These are phyloP conservation scores for Decapterus maruadsi DNA, from an alignment of 2,797 vertebrate species.

Conservation along the genomic window DNA sequence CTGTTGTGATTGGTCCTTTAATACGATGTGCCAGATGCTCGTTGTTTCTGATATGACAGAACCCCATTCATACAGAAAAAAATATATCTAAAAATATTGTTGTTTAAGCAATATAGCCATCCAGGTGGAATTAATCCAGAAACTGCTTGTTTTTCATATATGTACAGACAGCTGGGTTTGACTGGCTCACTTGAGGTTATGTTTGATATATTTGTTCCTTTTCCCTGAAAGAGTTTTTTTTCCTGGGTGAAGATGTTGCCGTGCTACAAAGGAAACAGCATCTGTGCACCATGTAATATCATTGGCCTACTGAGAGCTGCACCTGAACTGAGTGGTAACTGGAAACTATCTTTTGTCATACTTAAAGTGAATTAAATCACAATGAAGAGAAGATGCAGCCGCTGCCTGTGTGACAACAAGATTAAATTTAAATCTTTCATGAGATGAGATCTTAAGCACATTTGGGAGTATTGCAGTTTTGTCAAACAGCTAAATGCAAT, in stretches of 20 bases:
- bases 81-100: background rate
- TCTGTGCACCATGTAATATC: background rate
- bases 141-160: background rate
- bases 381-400: background rate
- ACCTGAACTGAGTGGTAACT: slow-evolving; percentile 14
- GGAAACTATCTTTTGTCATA: slow-evolving; percentile 22
- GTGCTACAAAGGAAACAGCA: background rate
- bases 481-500: background rate
- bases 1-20: background rate
- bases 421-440: slow-evolving; percentile 8
- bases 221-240: background rate
- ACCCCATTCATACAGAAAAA: background rate
- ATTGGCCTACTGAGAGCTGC: background rate
- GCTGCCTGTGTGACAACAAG: background rate
- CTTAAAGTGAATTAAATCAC: slow-evolving; percentile 9
- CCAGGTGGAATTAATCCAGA: background rate
- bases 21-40: slow-evolving; percentile 1
- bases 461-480: slow-evolving; percentile 8
- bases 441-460: background rate
- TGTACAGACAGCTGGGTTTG: slow-evolving; percentile 13
- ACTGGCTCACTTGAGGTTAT: background rate
- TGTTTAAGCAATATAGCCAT: background rate
- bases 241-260: background rate
- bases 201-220: background rate
- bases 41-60: slow-evolving; percentile 8